Evolutionary conservation across 2,888 invertebrate genomes (phyloP).

Genomic region (Brachypalpus laphriformis): DNA sequence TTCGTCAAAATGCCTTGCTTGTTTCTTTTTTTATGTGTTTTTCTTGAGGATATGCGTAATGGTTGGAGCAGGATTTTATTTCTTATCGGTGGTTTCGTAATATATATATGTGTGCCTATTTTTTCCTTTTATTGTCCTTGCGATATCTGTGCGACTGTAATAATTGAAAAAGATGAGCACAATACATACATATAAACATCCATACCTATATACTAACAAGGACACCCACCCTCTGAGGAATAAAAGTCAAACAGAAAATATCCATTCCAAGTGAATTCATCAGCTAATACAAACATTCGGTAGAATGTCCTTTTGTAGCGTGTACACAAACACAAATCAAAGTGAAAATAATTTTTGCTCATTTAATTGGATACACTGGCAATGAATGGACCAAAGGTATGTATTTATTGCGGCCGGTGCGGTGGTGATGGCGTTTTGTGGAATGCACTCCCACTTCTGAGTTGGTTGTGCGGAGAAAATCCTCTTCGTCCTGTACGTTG

Average conservation of each 20-base stretch:
- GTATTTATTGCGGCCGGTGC: not conserved
- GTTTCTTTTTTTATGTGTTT: slow-evolving; percentile 54
- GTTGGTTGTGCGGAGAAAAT: slow-evolving; percentile 1
- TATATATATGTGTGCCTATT: slow-evolving; percentile 41
- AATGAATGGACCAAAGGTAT: slow-evolving; percentile 46
- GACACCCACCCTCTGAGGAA: not conserved
- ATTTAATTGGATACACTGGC: slow-evolving; percentile 64
- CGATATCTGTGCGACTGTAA: slow-evolving; percentile 51
- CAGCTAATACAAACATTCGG: slow-evolving; percentile 65
- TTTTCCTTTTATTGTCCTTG: slow-evolving; percentile 57
- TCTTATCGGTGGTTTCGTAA: slow-evolving; percentile 60
- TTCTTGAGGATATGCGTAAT: slow-evolving; percentile 47
- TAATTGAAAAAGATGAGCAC: slow-evolving; percentile 60
- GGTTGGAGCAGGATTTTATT: slow-evolving; percentile 50
- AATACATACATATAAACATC: slow-evolving; percentile 3
- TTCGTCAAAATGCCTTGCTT: slow-evolving; percentile 76
- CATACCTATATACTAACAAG: too few relatives aligned
- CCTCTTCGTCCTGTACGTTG: slow-evolving; percentile 16
- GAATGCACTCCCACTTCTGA: slow-evolving; percentile 32
- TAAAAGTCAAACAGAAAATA: slow-evolving; percentile 66
- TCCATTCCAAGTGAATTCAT: slow-evolving; percentile 65
- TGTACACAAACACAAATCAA: slow-evolving; percentile 65
- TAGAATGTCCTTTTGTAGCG: slow-evolving; percentile 63
- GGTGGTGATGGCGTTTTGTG: not conserved
- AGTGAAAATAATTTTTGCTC: slow-evolving; percentile 68